Evolutionary conservation across 2,888 invertebrate species (phyloP).

Genomic region (Epinotia demarniana): DNA sequence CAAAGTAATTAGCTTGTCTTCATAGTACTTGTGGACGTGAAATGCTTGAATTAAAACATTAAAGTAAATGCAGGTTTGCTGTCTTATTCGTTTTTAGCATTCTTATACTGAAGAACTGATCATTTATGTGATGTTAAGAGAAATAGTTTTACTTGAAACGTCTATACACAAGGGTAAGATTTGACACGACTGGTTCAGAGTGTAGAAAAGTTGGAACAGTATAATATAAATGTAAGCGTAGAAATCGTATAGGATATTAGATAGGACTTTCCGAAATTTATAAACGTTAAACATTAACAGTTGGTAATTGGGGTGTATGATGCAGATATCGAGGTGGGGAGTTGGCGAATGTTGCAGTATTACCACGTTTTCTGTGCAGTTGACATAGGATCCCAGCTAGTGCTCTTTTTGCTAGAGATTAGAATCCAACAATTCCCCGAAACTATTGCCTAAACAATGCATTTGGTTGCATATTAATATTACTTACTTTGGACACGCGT

Average conservation of each 20-base stretch:
- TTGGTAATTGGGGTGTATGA: slow-evolving; percentile 57
- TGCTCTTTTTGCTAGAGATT: slow-evolving; percentile 9
- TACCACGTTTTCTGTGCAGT: slow-evolving; percentile 50
- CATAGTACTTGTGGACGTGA: slow-evolving; percentile 1
- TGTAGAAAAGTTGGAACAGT: slow-evolving; percentile 57
- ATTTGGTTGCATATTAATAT: neutral
- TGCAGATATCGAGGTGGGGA: slow-evolving; percentile 34
- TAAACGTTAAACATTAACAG: slow-evolving; percentile 77
- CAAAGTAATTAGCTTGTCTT: neutral
- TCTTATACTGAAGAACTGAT: slow-evolving; percentile 34
- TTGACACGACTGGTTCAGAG: slow-evolving; percentile 63
- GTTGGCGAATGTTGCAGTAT: slow-evolving; percentile 69
- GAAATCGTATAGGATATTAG: slow-evolving; percentile 70
- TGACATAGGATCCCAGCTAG: slow-evolving; percentile 10
- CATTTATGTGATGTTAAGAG: slow-evolving; percentile 44
- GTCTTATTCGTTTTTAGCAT: slow-evolving; percentile 8
- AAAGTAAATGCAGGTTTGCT: neutral
- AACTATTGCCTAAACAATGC: neutral
- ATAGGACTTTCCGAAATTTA: slow-evolving; percentile 83
- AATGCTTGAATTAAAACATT: neutral
- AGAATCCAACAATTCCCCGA: neutral
- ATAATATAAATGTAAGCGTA: slow-evolving; percentile 59
- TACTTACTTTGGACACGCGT: slow-evolving; percentile 1
- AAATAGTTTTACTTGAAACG: slow-evolving; percentile 40
- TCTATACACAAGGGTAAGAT: slow-evolving; percentile 31